Base-by-base conservation (phyloP, 2,113 vertebrate species). In the Synodontis membranacea region DNA sequence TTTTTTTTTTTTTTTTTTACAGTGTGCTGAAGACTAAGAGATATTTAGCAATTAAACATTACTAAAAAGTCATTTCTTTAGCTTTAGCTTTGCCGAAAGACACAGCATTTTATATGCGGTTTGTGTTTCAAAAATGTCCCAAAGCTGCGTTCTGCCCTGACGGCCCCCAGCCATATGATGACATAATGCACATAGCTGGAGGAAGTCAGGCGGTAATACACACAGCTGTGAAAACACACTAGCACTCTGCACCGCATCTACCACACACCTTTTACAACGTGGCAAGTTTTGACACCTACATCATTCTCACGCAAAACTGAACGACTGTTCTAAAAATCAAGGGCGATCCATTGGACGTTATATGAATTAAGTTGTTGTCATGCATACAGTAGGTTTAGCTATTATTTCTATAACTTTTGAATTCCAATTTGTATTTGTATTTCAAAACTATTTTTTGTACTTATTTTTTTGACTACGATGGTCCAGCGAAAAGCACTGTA, bases 141-240 rank as follows among this genome's bases (percentile, higher is more conserved):
- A 84, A 83, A 80, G 28, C 72, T 72, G 31, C 31, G 31, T 56
- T 66, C 48, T 83, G 14, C 46, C 52, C 56, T 82, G 70, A 54
- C 31, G 28, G 19, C 52, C 80, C 80, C 48, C 52, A 50, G 56
- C 44, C 52, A 74, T 84, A 58, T 54, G 84, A 80, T 84, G 76
- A 89, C 78, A 89, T 83, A 84, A 88, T 86, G 84, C 56, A 81
- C 74, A 84, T n/a, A 82, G 48, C 75, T 80, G 79, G 34, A 75
- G 54, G 81, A 86, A 86, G 85, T 86, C 31, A 86, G 37, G 52
- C 17, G n/a, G 58, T 60, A 84, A 86, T 74, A 56, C n/a, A 21
- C 75, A 75, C 88, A 88, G 82, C 88, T 89, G 85, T 39, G n/a
- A 56, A 83, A 86, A 86, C 82, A 88, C 68, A 80, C 50, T n/a